Evolutionary conservation across 2,113 vertebrate species (phyloP).

Genomic region (Corynorhinus townsendii): DNA sequence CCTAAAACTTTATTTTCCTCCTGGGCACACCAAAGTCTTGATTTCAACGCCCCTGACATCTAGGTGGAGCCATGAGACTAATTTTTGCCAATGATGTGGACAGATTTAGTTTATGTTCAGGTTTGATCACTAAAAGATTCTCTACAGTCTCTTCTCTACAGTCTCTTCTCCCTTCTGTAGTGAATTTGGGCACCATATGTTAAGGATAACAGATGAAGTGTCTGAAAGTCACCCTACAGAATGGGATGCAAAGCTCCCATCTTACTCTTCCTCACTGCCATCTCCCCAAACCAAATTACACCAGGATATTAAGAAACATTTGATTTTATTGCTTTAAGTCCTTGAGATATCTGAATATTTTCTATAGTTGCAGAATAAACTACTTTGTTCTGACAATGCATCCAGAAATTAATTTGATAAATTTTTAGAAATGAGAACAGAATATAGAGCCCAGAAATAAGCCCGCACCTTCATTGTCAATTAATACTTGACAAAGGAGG

Average conservation of each 20-base stretch:
- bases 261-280: background rate
- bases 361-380: background rate
- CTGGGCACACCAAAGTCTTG: background rate
- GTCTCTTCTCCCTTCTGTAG: background rate
- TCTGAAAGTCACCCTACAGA: background rate
- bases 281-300: background rate
- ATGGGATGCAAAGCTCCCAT: background rate
- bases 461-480: too few relatives aligned
- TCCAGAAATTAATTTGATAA: background rate
- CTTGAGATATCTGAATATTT: background rate
- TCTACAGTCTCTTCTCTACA: background rate
- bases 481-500: too few relatives aligned
- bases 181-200: background rate
- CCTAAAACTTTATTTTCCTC: background rate
- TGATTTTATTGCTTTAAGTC: background rate
- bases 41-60: background rate
- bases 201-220: background rate
- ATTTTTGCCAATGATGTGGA: background rate
- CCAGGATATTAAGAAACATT: background rate
- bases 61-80: background rate
- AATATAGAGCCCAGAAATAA: too few relatives aligned
- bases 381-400: background rate
- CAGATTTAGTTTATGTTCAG: background rate
- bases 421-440: background rate
- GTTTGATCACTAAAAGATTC: background rate